Base-by-base conservation (phyloP, 2,888 invertebrate genomes). In the Sinelater perroti region DNA sequence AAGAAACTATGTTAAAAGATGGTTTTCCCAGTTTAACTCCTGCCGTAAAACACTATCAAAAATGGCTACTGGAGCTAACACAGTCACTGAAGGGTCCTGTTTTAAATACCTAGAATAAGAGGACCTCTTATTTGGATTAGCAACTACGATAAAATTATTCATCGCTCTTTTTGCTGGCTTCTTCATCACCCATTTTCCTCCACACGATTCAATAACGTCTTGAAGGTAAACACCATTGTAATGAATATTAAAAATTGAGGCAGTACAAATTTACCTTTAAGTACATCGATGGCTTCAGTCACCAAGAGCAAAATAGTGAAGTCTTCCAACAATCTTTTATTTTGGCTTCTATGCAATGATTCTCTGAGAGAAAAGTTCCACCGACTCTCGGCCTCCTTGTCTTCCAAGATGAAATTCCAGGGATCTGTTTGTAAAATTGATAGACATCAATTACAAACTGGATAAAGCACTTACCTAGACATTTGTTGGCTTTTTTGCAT, bases 341-440 rank as follows among this genome's bases (percentile, higher is more conserved):
- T 45, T 6, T 51, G 53, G 28, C 74, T 72, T 56, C 70, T 63
- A 5, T 65, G 62, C 16, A 78, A 61, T 1, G 78, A 77, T 56
- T 73, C 73, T 38, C 67, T 68, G 28, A 79, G 64, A 1, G 72
- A 72, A 67, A 85, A 84, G 1, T 77, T 69, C 75, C 83, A 85
- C 35, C 81, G 78, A 17, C 70, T 76, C 67, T 85, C 85, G 0
- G 81, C 80, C 21, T 73, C 74, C 20, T 75, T 71, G 55, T 85
- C 85, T 28, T 77, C 75, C 5, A 85, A 70, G 24, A 84, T 64
- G 68, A 81, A 79, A 31, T 78, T 72, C 84, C 84, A 85, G 0
- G 85, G 85, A 76, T 85, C 85, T 85, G 69, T n/a, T 68, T 67
- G 67, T n/a, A n/a, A n/a, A n/a, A n/a, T n/a, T n/a, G n/a, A n/a